These are phyloP conservation scores for Julus scandinavius DNA, from an alignment of 2,888 invertebrate genomes.

Conservation along the genomic window DNA sequence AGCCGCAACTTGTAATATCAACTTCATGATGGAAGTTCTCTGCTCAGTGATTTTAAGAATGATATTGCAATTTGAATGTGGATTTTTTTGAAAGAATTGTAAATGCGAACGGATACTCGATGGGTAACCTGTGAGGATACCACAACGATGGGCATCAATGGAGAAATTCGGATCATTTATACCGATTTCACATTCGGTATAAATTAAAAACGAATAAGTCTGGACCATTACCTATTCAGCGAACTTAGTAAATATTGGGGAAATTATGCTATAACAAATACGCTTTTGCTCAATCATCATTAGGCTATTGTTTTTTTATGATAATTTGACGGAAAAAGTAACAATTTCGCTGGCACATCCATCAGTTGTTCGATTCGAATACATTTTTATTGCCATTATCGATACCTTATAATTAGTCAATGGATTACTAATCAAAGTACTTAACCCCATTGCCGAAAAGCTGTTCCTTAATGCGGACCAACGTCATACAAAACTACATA, in stretches of 20 bases:
- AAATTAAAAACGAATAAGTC: background rate
- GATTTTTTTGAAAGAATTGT: background rate
- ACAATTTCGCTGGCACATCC: background rate
- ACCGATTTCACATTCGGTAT: background rate
- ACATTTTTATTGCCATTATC: background rate
- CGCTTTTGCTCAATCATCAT: background rate
- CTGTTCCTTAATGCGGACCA: background rate
- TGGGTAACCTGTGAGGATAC: background rate
- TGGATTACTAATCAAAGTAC: slow-evolving; percentile 14
- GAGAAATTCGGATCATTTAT: background rate
- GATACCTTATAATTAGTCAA: background rate
- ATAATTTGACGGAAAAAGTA: background rate
- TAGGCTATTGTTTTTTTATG: background rate
- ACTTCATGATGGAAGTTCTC: background rate
- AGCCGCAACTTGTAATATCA: background rate
- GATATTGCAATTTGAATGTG: background rate
- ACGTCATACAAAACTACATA: no score
- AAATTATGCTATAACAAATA: slow-evolving; percentile 2
- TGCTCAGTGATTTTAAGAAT: background rate
- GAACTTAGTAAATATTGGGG: background rate
- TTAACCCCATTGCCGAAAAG: background rate
- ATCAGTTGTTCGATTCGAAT: background rate
- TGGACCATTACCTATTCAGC: background rate
- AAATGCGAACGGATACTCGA: background rate
- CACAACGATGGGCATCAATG: background rate